phyloP scores from a whole-genome alignment of 1,140 invertebrate genomes.

The Ostrea denselamellosa region DNA sequence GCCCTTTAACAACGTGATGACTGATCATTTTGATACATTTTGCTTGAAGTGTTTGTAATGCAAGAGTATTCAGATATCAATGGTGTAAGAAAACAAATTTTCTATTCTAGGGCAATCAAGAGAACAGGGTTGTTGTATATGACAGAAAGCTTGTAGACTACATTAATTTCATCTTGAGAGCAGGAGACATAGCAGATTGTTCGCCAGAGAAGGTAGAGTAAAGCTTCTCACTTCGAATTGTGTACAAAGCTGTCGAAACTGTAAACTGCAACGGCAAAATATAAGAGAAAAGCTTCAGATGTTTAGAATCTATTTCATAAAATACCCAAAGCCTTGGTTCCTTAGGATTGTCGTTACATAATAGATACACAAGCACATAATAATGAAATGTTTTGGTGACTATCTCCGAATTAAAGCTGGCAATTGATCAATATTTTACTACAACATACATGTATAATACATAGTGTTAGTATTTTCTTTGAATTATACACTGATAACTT shows the following conservation, averaged over 20 bases:
- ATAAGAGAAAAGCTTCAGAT: too few relatives aligned
- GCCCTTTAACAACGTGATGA: too few relatives aligned
- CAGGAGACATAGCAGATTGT: slow-evolving; percentile 75
- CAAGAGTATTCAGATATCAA: too few relatives aligned
- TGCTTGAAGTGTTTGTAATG: too few relatives aligned
- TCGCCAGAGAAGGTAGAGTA: slow-evolving; percentile 72
- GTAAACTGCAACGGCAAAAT: too few relatives aligned
- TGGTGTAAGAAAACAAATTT: background rate
- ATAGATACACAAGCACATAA: background rate
- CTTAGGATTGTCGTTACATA: background rate
- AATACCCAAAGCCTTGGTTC: background rate
- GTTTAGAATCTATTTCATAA: too few relatives aligned
- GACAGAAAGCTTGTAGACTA: slow-evolving; percentile 79
- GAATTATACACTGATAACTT: background rate
- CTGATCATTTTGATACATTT: too few relatives aligned
- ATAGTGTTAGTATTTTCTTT: background rate
- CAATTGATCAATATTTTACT: too few relatives aligned
- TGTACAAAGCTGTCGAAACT: too few relatives aligned
- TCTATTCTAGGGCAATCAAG: slow-evolving; percentile 76
- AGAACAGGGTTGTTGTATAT: slow-evolving; percentile 76
- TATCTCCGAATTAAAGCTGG: background rate
- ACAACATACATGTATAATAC: too few relatives aligned
- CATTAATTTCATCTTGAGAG: slow-evolving; percentile 79
- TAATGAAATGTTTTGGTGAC: background rate
- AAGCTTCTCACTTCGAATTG: background rate